Conservation (phyloP, 2,797 vertebrate species). For the Poeciliopsis presidionis region DNA sequence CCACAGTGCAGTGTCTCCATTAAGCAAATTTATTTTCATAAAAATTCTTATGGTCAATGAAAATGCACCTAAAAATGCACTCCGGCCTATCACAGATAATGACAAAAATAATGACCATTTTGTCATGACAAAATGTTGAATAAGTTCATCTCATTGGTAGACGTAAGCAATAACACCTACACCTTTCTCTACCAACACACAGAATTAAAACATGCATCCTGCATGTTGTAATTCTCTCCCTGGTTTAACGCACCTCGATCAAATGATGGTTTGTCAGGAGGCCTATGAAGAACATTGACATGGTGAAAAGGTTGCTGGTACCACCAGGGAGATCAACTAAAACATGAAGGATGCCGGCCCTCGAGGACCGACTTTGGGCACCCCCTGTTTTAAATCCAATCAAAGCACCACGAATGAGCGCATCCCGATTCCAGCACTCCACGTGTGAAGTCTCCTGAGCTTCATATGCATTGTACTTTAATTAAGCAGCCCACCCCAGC, state of each 20-base stretch:
- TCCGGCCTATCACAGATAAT: neutral
- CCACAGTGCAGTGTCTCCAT: no score
- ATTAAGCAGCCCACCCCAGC: constrained; percentile 62
- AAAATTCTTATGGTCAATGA: neutral
- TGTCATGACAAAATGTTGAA: neutral
- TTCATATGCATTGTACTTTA: constrained; percentile 59
- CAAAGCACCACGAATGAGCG: constrained; percentile 22
- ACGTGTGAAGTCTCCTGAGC: constrained; percentile 46
- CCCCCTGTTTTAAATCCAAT: constrained; percentile 12
- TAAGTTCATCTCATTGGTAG: neutral
- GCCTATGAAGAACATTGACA: no score
- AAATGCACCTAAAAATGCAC: neutral
- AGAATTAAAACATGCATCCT: neutral
- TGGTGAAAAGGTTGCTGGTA: no score
- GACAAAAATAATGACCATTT: neutral
- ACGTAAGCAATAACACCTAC: neutral
- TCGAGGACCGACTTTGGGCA: no score
- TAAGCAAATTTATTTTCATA: no score
- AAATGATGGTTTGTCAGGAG: no score
- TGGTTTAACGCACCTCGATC: no score
- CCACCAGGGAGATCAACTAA: no score
- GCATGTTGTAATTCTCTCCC: no score
- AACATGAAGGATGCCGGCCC: no score
- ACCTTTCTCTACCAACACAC: neutral
- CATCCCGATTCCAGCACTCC: constrained; percentile 28